Evolutionary conservation across 1,140 invertebrate genomes (phyloP), one percentile per base, ranked within the genome.

Genomic region (Protaetia brevitarsis): DNA sequence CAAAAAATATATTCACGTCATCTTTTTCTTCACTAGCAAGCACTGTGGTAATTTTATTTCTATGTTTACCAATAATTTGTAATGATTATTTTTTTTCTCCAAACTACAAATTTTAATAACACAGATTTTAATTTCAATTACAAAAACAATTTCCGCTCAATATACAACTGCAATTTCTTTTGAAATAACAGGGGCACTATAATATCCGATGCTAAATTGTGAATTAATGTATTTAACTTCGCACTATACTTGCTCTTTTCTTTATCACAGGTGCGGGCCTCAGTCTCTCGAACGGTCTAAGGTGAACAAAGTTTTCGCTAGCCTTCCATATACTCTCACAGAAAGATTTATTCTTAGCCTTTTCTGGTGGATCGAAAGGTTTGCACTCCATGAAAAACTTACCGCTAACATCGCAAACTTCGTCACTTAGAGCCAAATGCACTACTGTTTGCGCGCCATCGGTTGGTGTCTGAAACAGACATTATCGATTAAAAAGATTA

Each of bases 391-490:
- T 74, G 64, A 86, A 91, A 73, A 89, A 90, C 79, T 86, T 85
- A 60, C 89, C 89, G 36, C 77, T 84, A 6, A 85, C 76, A 1
- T 77, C 79, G 36, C 83, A 77, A 1, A 90, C 68, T 51, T 86
- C 82, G 7, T 88, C 82, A 23, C 83, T 80, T 0, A 88, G 79
- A 0, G 87, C 85, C 5, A 88, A 72, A 71, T 86, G 80, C 36
- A 90, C 81, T 0, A 80, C 81, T 0, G 88, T 89, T 69, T 90
- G 88, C 0, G 87, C 87, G 0, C 88, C 88, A 75, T 87, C 82
- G 68, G 81, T 77, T 0, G 82, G 76, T 23, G 77, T 82, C 75
- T 88, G 82, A 65, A 83, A 81, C n/a, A n/a, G n/a, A n/a, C n/a
- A n/a, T n/a, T n/a, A n/a, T n/a, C n/a, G 65, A 80, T 21, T 13